Conservation (phyloP, 1,140 invertebrate species). For the Drosophila kepulauana region DNA sequence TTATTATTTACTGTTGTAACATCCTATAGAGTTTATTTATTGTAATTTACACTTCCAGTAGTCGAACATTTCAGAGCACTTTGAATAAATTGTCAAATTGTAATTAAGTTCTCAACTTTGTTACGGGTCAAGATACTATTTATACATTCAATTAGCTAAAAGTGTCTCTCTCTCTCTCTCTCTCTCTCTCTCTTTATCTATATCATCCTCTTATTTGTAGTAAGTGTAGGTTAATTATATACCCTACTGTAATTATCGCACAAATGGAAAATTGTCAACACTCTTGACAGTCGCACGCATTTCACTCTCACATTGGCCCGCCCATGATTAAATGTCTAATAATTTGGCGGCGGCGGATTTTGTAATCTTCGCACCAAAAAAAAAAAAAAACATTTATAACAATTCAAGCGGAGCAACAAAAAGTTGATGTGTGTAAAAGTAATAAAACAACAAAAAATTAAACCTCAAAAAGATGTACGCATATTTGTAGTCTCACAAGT, state of each 20-base stretch:
- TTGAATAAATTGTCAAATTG: conserved; percentile 10
- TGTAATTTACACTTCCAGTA: too few species aligned
- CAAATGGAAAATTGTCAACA: conserved; percentile 27
- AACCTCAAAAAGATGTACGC: conserved; percentile 8
- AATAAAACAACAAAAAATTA: conserved; percentile 55
- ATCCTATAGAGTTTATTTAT: too few species aligned
- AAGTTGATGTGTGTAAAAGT: conserved; percentile 69
- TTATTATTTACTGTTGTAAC: too few species aligned
- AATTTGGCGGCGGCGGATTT: conserved; percentile 56
- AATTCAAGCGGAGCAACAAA: conserved; percentile 38
- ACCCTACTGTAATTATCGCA: conserved; percentile 29
- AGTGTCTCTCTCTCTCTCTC: neutral
- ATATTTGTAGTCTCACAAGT: neutral
- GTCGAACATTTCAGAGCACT: neutral
- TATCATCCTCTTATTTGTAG: neutral
- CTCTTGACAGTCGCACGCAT: conserved; percentile 17
- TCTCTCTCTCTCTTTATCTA: too few species aligned
- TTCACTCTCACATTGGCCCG: conserved; percentile 26
- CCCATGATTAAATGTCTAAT: conserved; percentile 60
- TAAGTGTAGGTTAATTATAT: conserved; percentile 55
- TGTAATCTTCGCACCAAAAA: conserved; percentile 58
- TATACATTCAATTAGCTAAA: conserved; percentile 60
- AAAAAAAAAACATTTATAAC: conserved; percentile 46
- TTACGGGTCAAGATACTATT: conserved; percentile 57
- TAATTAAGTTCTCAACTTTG: conserved; percentile 15